phyloP scores from a whole-genome alignment of 2,797 vertebrate species.

The Spea hammondii region DNA sequence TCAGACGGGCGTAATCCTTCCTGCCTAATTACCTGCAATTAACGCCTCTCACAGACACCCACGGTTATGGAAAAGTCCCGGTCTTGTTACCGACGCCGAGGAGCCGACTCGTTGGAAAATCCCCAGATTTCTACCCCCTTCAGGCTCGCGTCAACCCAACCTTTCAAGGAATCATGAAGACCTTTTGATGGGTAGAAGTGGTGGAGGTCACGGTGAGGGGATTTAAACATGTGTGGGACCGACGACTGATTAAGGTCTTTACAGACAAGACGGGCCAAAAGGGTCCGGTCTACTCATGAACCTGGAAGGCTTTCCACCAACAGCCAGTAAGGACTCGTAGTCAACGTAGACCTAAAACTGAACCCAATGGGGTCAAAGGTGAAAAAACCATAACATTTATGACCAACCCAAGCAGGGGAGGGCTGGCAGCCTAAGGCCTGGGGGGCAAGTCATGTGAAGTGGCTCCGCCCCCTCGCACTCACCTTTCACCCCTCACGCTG shows the following conservation, averaged over 20 bases:
- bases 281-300: background rate
- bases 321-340: no score
- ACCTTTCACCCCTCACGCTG: no score
- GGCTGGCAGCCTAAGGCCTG: no score
- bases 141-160: background rate
- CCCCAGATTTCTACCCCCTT: background rate
- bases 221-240: no score
- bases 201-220: no score
- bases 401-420: background rate
- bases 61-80: background rate
- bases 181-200: background rate
- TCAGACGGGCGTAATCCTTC: slow-evolving; percentile 8
- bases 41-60: background rate
- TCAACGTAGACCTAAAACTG: no score
- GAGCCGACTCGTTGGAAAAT: slow-evolving; percentile 7
- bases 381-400: background rate
- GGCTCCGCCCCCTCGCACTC: no score
- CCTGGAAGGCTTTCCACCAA: no score
- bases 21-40: slow-evolving; percentile 12
- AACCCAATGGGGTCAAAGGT: background rate
- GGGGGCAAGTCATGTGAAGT: no score
- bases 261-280: background rate
- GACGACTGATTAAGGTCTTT: background rate
- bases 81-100: background rate
- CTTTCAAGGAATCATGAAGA: background rate